phyloP scores from a whole-genome alignment of 1,140 invertebrate species.

The Palaemon carinicauda region DNA sequence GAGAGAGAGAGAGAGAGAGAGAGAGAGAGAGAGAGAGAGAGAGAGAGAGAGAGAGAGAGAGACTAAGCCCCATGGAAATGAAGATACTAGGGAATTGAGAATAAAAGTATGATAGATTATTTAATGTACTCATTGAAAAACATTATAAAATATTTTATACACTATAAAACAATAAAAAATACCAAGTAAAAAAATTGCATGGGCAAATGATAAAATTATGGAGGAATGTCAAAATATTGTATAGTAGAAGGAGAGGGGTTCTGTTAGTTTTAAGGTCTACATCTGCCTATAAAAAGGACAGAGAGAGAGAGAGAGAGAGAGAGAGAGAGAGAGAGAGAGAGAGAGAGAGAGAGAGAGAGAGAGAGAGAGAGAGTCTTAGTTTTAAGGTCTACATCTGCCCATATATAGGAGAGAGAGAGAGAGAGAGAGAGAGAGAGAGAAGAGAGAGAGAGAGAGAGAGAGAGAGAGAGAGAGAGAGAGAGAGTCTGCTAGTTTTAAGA shows the following conservation, averaged over 20 bases:
- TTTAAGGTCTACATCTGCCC: too few relatives aligned
- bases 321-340: too few relatives aligned
- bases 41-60: background rate
- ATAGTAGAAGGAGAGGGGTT: too few relatives aligned
- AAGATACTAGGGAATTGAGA: too few relatives aligned
- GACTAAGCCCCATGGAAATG: background rate
- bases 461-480: background rate
- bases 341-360: background rate
- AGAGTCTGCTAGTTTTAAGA: background rate
- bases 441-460: background rate
- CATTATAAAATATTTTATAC: too few relatives aligned
- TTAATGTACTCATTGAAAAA: too few relatives aligned
- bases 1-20: background rate
- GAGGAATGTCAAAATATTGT: too few relatives aligned
- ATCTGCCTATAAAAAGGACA: background rate
- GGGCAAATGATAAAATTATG: too few relatives aligned
- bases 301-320: too few relatives aligned
- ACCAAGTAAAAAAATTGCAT: too few relatives aligned
- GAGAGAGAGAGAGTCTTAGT: background rate
- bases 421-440: conserved; percentile 1
- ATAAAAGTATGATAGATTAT: too few relatives aligned
- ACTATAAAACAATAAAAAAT: too few relatives aligned
- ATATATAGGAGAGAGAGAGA: background rate
- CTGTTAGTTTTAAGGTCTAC: background rate
- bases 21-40: background rate